A percentile compares a stretch with the other conserved stretches of the same genome.
Evolutionary conservation across 2,888 invertebrate species (phyloP).

Genomic region (Drosophila nr. fundita): DNA sequence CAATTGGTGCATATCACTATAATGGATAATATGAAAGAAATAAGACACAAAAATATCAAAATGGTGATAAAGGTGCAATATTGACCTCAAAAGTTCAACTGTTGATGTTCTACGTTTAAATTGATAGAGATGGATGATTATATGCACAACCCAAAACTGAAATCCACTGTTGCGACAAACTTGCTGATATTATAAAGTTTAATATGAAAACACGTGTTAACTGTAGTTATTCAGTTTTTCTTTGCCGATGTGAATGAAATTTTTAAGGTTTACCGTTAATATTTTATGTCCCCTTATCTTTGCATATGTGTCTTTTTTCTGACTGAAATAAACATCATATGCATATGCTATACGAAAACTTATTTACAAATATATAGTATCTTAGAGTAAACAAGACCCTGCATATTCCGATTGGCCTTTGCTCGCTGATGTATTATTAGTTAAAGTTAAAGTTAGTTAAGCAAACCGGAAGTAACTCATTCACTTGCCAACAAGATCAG

Average conservation of each 20-base stretch:
- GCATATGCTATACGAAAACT: background rate
- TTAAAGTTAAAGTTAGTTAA: slow-evolving; percentile 65
- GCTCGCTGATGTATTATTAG: slow-evolving; percentile 63
- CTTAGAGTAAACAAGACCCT: background rate
- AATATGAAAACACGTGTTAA: background rate
- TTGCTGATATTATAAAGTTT: background rate
- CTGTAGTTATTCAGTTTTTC: background rate
- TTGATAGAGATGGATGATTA: background rate
- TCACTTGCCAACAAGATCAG: slow-evolving; percentile 77
- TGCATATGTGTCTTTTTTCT: background rate
- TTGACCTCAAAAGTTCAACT: background rate
- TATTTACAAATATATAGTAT: background rate
- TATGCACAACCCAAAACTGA: background rate
- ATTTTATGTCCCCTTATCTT: background rate
- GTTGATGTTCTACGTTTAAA: background rate
- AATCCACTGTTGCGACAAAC: background rate
- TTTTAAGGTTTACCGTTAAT: background rate
- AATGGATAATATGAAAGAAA: no score
- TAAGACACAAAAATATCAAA: background rate
- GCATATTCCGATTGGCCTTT: background rate
- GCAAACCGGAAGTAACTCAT: slow-evolving; percentile 77
- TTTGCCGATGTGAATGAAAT: background rate
- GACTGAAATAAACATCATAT: background rate
- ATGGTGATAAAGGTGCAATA: background rate
- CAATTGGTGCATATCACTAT: no score